Conservation (phyloP, 2,888 invertebrate genomes). For the Drosophila longiperda region DNA sequence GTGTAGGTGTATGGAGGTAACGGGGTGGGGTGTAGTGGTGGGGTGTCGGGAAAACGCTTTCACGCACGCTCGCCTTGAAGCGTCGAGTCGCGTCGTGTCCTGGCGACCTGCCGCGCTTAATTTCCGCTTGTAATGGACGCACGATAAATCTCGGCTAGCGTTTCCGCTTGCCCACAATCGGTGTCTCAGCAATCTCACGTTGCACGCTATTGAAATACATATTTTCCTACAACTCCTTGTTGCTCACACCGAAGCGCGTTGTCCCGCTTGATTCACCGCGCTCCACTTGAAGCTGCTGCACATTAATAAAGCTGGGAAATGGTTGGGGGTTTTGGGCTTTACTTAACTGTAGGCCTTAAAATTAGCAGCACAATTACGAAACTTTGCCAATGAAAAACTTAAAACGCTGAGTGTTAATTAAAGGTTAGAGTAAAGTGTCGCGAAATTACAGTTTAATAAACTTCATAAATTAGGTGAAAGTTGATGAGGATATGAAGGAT, state of each 20-base stretch:
- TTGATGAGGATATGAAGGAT: neutral
- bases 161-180: constrained; percentile 62
- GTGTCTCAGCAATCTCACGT: constrained; percentile 35
- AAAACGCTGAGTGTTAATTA: constrained; percentile 12
- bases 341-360: constrained; percentile 11
- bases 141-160: constrained; percentile 81
- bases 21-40: neutral
- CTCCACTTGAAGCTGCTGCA: constrained; percentile 17
- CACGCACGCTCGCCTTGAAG: constrained; percentile 70
- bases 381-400: constrained; percentile 17
- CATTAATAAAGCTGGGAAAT: neutral
- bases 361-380: constrained; percentile 56
- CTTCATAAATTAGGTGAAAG: neutral
- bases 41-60: constrained; percentile 74
- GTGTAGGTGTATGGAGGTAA: neutral
- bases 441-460: neutral
- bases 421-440: constrained; percentile 4
- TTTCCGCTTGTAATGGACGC: constrained; percentile 82
- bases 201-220: constrained; percentile 66
- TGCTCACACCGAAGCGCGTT: constrained; percentile 42
- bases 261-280: constrained; percentile 8
- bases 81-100: constrained; percentile 31
- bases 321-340: neutral
- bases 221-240: constrained; percentile 49
- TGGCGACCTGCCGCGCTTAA: constrained; percentile 80